Percentiles rank a stretch among this genome's conserved stretches.
These are phyloP conservation scores for Mionectes olivaceus DNA, from an alignment of 2,797 vertebrate genomes.

Conservation along the genomic window DNA sequence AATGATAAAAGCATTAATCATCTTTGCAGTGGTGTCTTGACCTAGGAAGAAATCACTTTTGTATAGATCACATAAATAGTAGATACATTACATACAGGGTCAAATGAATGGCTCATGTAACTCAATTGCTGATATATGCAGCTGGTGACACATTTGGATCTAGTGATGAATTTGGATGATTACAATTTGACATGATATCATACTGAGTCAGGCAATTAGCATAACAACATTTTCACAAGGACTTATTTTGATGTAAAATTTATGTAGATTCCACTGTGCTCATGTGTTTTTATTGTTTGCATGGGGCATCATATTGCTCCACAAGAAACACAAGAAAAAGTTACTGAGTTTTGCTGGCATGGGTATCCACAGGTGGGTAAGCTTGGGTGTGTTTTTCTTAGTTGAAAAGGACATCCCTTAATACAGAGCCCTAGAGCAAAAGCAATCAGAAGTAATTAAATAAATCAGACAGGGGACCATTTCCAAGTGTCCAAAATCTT, in stretches of 20 bases:
- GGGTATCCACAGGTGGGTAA: not conserved
- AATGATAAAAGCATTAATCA: constrained; percentile 67
- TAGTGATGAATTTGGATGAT: constrained; percentile 52
- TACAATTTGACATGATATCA: constrained; percentile 45
- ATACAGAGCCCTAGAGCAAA: not conserved
- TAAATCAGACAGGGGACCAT: not conserved
- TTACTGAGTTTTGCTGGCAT: not conserved
- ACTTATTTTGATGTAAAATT: constrained; percentile 53
- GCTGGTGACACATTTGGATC: constrained; percentile 53
- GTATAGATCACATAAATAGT: constrained; percentile 29
- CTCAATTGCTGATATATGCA: constrained; percentile 26
- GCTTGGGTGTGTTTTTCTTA: not conserved
- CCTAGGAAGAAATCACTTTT: constrained; percentile 40
- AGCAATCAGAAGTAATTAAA: not conserved
- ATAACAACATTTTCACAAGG: constrained; percentile 31
- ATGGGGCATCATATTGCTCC: not conserved
- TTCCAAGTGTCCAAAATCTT: not conserved
- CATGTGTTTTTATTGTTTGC: constrained; percentile 8
- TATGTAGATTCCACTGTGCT: constrained; percentile 13
- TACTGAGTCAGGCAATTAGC: constrained; percentile 50
- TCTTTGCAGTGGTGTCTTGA: not conserved
- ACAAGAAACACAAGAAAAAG: not conserved
- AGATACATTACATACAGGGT: constrained; percentile 25
- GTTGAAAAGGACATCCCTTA: not conserved
- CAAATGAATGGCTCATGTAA: constrained; percentile 39